A percentile compares a stretch with the other conserved stretches of the same genome.
Conservation (phyloP, 2,113 vertebrate genomes). For the Chaetops frenatus region DNA sequence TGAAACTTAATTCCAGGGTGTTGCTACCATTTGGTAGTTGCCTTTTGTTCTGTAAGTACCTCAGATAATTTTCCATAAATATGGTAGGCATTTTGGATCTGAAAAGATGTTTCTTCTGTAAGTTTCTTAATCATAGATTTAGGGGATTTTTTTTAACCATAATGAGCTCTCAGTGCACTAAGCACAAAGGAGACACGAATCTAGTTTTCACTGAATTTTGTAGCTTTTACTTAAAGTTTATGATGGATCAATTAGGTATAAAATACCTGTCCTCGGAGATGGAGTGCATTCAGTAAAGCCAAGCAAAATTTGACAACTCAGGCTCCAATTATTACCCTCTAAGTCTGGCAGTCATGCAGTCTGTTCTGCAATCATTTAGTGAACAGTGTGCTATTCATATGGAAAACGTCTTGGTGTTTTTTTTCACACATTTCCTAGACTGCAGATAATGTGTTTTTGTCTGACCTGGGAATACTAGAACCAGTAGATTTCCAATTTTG, state of each 20-base stretch:
- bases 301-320: background rate
- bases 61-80: background rate
- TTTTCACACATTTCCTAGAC: background rate
- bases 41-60: background rate
- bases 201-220: background rate
- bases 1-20: background rate
- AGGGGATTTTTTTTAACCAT: fast-evolving
- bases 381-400: background rate
- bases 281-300: background rate
- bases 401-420: background rate
- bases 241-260: background rate
- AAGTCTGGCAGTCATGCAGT: background rate
- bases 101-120: background rate
- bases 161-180: background rate
- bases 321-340: background rate
- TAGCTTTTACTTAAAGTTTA: background rate
- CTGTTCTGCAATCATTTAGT: background rate
- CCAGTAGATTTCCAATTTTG: background rate
- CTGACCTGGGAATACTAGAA: background rate
- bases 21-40: background rate
- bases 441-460: background rate
- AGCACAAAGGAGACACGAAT: background rate
- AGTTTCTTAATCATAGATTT: background rate
- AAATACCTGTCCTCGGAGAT: background rate
- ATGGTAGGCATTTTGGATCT: background rate